Percentiles rank a stretch among this genome's conserved stretches.
Evolutionary conservation across 2,113 vertebrate genomes (phyloP).

Genomic region (Corythornis vintsioides): DNA sequence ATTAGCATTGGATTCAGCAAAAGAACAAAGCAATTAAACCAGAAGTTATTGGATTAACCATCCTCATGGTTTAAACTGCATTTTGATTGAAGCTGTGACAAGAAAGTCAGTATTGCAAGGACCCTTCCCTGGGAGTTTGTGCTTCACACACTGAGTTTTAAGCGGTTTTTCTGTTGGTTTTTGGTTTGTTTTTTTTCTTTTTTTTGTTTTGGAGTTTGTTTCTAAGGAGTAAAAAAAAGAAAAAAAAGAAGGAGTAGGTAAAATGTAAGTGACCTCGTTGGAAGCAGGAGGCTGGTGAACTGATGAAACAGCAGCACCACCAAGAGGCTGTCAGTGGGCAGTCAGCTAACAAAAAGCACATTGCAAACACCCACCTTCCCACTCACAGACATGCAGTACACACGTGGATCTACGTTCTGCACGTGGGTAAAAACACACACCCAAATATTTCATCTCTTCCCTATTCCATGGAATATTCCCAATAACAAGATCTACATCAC

Average conservation of each 20-base stretch:
- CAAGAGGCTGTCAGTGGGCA: not conserved
- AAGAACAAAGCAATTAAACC: not conserved
- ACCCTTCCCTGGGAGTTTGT: not conserved
- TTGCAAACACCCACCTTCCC: rapidly evolving
- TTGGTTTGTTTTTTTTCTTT: not conserved
- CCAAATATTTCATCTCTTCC: no score
- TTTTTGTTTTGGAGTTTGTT: conserved; percentile 5
- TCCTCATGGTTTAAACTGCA: not conserved
- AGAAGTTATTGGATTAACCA: conserved; percentile 10
- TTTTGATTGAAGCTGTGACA: not conserved
- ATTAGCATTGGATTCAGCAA: not conserved
- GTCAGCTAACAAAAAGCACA: rapidly evolving
- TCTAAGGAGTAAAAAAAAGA: not conserved
- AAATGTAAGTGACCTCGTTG: conserved; percentile 34
- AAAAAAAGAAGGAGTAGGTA: not conserved
- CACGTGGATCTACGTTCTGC: no score
- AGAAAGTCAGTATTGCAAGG: not conserved
- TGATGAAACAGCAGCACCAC: conserved; percentile 45
- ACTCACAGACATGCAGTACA: rapidly evolving
- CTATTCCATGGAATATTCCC: not conserved
- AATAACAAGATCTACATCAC: no score
- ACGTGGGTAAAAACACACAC: rapidly evolving
- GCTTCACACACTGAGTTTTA: not conserved
- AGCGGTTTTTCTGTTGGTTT: not conserved
- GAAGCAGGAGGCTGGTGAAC: not conserved